A percentile compares a stretch with the other conserved stretches of the same genome.
phyloP scores from a whole-genome alignment of 1,140 invertebrate species.

The Macrosteles quadrilineatus region DNA sequence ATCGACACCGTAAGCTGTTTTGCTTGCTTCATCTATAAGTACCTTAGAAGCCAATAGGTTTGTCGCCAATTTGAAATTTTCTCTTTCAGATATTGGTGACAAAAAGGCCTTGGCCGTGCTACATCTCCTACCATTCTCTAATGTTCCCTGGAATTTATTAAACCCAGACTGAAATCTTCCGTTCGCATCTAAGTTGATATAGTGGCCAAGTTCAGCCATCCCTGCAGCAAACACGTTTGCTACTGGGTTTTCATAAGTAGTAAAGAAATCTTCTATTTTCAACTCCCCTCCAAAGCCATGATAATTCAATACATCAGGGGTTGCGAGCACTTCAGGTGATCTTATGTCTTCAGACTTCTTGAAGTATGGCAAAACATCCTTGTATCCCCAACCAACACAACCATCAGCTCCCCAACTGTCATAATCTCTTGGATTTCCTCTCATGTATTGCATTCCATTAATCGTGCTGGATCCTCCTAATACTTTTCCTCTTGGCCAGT shows the following conservation, averaged over 20 bases:
- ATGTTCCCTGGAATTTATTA: conserved; percentile 46
- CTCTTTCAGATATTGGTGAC: conserved; percentile 57
- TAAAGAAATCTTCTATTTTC: conserved; percentile 25
- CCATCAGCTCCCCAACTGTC: conserved; percentile 84
- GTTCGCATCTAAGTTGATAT: conserved; percentile 83
- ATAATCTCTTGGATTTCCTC: conserved; percentile 83
- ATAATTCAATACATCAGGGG: conserved; percentile 55
- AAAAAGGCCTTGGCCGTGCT: conserved; percentile 53
- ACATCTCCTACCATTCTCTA: conserved; percentile 36
- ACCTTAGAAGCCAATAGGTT: conserved; percentile 61
- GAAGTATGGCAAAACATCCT: conserved; percentile 84
- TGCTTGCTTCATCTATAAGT: conserved; percentile 58
- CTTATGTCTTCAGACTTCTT: conserved; percentile 83
- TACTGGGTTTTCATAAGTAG: conserved; percentile 79
- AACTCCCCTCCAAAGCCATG: conserved; percentile 66
- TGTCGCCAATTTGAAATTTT: conserved; percentile 64
- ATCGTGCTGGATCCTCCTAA: conserved; percentile 80
- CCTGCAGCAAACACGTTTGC: conserved; percentile 84
- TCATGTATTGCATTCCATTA: conserved; percentile 86
- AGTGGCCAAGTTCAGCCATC: conserved; percentile 87
- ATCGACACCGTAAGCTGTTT: conserved; percentile 55
- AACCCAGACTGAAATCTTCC: conserved; percentile 58
- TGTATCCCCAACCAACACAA: conserved; percentile 87
- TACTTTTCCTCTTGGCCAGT: conserved; percentile 59
- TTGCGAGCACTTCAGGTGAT: conserved; percentile 71